Evolutionary conservation across 2,113 vertebrate species (phyloP), one percentile per base, ranked within the genome.

Genomic region (Osmerus eperlanus): DNA sequence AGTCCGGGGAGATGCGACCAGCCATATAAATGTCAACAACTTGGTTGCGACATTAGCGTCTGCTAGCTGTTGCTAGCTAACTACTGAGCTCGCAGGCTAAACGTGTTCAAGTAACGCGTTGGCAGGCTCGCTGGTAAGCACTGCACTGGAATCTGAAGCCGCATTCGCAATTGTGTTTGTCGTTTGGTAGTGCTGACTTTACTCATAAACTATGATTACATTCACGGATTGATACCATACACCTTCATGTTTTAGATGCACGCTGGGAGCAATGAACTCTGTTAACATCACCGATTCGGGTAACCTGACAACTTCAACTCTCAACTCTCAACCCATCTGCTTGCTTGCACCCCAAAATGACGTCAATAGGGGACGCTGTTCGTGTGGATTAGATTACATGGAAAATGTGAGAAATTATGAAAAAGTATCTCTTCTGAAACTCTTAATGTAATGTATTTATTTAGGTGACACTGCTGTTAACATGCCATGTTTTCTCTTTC

Each of bases 251-350:
- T 18, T 56, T 56, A 47, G 41, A 47, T 47, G 7, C 41, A 47
- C 6, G 41, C 41, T 47, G 41, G 41, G 7, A 47, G 41, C 41
- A 47, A 11, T 12, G 41, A 32, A 25, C 15, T 7, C 4, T 36
- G 32, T 36, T 3, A 36, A 36, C 32, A 36, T 36, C 32, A 36
- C 32, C 74, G 81, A 68, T 71, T 9, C 71, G n/a, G 12, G 15
- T 47, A 74, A 90, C 76, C 87, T 81, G 75, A 89, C 73, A 89
- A 90, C 88, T 87, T 79, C 73, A 65, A 81, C 78, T 70, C 65
- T 82, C 71, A 82, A 76, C 78, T 68, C 78, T 67, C 36, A 0
- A 62, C 66, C 4, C 78, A 53, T 3, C 0, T 19, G 0, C 0
- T 0, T 60, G n/a, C 18, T 8, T 12, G 0, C 16, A 47, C 9